phyloP scores from a whole-genome alignment of 2,888 invertebrate species.

The Stenodera caucasica region DNA sequence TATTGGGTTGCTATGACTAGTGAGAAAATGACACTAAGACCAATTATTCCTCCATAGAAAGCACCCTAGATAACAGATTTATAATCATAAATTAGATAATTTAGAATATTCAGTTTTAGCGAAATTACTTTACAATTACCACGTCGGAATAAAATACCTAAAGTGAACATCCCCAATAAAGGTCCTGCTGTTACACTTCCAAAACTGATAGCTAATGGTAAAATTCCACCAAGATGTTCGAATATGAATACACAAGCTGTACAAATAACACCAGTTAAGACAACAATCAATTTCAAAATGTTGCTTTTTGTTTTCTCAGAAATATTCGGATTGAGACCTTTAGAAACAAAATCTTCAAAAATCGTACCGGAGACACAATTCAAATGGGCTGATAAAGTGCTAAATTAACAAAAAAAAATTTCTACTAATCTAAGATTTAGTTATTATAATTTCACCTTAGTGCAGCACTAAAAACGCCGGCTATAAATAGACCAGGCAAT shows the following conservation, averaged over 20 bases:
- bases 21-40: constrained; percentile 22
- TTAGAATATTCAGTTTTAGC: not conserved
- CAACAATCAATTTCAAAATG: constrained; percentile 55
- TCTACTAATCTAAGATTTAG: not conserved
- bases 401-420: constrained; percentile 37
- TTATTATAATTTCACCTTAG: constrained; percentile 58
- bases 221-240: constrained; percentile 53
- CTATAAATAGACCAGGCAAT: constrained; percentile 71
- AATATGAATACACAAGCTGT: constrained; percentile 70
- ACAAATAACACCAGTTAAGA: constrained; percentile 63
- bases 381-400: constrained; percentile 64
- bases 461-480: constrained; percentile 72
- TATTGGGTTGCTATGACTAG: constrained; percentile 36
- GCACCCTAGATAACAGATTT: constrained; percentile 36
- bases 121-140: constrained; percentile 59
- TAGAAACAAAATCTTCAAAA: constrained; percentile 65
- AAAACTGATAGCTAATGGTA: constrained; percentile 66
- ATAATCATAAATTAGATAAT: not conserved
- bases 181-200: constrained; percentile 71
- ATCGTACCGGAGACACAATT: constrained; percentile 64
- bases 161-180: constrained; percentile 67
- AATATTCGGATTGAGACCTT: constrained; percentile 57
- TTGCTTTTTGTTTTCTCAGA: constrained; percentile 60
- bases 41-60: constrained; percentile 37
- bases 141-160: constrained; percentile 69